A percentile compares a stretch with the other conserved stretches of the same genome.
Evolutionary conservation across 2,888 invertebrate genomes (phyloP).

Genomic region (Hanleya hanleyi): DNA sequence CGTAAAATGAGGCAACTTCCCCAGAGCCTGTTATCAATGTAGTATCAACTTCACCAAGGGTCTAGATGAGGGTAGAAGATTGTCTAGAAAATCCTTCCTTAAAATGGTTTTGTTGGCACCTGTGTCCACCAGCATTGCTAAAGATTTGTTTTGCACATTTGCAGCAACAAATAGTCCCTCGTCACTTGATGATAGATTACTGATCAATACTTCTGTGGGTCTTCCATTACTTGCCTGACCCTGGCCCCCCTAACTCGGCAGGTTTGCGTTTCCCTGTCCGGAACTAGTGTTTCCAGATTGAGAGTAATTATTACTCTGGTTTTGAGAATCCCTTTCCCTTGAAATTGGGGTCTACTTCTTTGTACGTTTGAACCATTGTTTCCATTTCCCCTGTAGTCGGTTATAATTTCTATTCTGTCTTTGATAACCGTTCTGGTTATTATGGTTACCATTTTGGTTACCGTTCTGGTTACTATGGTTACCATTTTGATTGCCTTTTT

Average conservation of each 20-base stretch:
- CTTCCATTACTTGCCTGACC: slow-evolving; percentile 14
- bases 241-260: slow-evolving; percentile 2
- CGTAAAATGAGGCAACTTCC: neutral
- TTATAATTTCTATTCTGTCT: no score
- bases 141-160: neutral
- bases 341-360: no score
- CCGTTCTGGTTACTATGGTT: no score
- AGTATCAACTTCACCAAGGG: neutral
- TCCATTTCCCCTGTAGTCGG: no score
- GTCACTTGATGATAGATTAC: neutral
- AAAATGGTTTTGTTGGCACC: slow-evolving; percentile 17
- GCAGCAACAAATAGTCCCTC: slow-evolving; percentile 17
- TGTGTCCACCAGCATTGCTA: slow-evolving; percentile 20
- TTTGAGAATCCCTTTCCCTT: no score
- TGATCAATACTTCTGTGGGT: neutral
- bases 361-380: no score
- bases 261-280: neutral
- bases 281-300: no score
- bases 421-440: no score
- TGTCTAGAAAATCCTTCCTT: neutral
- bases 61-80: neutral
- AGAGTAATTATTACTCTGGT: no score
- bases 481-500: no score
- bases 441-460: no score
- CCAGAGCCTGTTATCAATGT: neutral